A percentile compares a stretch with the other conserved stretches of the same genome.
Evolutionary conservation across 2,888 invertebrate genomes (phyloP).

Genomic region (Drosophila macrospina): DNA sequence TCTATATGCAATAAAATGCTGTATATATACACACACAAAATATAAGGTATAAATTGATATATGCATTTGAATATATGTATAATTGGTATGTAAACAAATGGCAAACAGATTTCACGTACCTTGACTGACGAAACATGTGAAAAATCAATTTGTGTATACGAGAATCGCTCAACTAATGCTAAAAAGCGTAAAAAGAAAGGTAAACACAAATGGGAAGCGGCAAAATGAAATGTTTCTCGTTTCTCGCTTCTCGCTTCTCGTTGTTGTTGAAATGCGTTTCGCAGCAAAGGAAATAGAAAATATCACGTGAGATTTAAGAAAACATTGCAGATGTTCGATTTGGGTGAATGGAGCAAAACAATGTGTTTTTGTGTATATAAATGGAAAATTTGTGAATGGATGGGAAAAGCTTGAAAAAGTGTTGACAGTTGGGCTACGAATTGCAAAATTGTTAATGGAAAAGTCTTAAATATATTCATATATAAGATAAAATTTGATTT

Average conservation of each 20-base stretch:
- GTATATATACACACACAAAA: constrained; percentile 8
- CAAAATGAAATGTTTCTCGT: constrained; percentile 30
- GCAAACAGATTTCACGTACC: constrained; percentile 41
- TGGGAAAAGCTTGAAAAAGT: neutral
- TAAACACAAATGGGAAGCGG: constrained; percentile 26
- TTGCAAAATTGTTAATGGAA: too few relatives aligned
- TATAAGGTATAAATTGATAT: constrained; percentile 5
- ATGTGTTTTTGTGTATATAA: neutral
- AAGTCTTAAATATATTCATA: too few relatives aligned
- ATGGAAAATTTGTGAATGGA: constrained; percentile 26
- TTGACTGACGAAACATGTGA: constrained; percentile 65
- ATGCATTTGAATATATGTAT: constrained; percentile 17
- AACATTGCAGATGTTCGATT: constrained; percentile 18
- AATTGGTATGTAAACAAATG: constrained; percentile 59
- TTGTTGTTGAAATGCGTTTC: constrained; percentile 42
- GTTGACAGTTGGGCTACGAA: neutral
- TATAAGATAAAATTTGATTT: too few relatives aligned
- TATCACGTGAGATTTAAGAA: constrained; percentile 50
- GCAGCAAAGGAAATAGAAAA: constrained; percentile 45
- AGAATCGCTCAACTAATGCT: constrained; percentile 39
- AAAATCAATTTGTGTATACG: constrained; percentile 62
- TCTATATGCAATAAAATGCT: constrained; percentile 1
- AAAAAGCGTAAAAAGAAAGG: constrained; percentile 41
- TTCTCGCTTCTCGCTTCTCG: too few relatives aligned
- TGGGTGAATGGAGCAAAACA: constrained; percentile 27